Percentiles rank a stretch among this genome's conserved stretches.
These are phyloP conservation scores for Prolemur simus DNA, from an alignment of 2,113 vertebrate genomes.

Conservation along the genomic window DNA sequence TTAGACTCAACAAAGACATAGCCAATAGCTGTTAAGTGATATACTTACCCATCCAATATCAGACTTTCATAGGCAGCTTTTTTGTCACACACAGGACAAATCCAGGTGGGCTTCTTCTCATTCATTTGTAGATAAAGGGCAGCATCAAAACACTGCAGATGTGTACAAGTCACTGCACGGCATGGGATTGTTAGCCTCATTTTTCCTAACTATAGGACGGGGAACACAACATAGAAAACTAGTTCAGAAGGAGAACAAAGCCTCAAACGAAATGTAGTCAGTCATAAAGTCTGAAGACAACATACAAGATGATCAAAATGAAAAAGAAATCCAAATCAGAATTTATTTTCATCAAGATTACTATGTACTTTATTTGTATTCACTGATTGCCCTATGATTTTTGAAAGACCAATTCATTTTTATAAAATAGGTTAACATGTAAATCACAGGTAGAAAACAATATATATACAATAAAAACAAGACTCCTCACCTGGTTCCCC, in stretches of 20 bases:
- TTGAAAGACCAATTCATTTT: conserved; percentile 10
- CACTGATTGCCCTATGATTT: not conserved
- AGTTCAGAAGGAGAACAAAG: conserved; percentile 11
- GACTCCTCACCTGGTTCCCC: not conserved
- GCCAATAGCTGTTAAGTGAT: not conserved
- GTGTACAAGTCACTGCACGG: conserved; percentile 96
- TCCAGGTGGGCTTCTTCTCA: conserved; percentile 98
- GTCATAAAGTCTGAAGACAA: not conserved
- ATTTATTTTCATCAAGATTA: not conserved
- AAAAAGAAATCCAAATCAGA: conserved; percentile 25
- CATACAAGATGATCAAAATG: not conserved
- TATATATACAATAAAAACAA: not conserved
- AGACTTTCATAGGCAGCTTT: conserved; percentile 96
- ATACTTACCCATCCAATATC: conserved; percentile 94
- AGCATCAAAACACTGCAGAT: conserved; percentile 98
- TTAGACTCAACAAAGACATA: not conserved
- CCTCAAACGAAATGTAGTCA: not conserved
- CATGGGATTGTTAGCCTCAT: conserved; percentile 97
- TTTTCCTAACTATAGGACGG: conserved; percentile 92
- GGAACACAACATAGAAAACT: not conserved
- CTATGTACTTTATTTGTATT: not conserved
- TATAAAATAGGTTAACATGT: not conserved
- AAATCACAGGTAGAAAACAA: conserved; percentile 4
- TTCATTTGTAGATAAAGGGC: conserved; percentile 99
- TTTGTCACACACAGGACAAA: conserved; percentile 99